These are phyloP conservation scores for Cephus sareptanus DNA, from an alignment of 2,888 invertebrate species.

Conservation along the genomic window DNA sequence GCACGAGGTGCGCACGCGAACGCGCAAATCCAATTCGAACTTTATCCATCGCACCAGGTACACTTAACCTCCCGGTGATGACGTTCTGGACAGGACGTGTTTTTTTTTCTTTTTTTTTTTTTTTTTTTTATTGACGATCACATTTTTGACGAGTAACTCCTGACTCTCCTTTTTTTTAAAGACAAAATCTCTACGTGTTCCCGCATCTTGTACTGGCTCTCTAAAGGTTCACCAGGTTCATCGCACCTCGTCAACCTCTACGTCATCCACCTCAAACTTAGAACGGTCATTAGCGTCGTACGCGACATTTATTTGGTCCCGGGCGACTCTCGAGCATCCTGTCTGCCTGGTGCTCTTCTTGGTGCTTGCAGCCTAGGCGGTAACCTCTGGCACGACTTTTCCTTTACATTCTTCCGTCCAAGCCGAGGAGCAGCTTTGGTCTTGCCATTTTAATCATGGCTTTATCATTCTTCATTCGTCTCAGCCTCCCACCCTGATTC, in stretches of 20 bases:
- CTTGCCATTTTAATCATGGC: background rate
- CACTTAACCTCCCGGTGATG: background rate
- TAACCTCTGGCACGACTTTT: background rate
- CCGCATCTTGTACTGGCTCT: background rate
- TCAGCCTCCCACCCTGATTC: background rate
- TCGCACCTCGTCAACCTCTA: slow-evolving; percentile 35
- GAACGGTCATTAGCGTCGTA: slow-evolving; percentile 53
- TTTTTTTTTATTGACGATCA: background rate
- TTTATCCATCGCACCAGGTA: background rate
- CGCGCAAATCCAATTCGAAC: background rate
- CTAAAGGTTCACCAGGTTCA: slow-evolving; percentile 32
- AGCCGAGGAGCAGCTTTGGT: background rate
- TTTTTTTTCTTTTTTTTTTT: background rate
- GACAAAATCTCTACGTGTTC: background rate
- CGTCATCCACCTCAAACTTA: slow-evolving; percentile 49
- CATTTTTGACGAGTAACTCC: background rate
- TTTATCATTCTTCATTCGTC: background rate
- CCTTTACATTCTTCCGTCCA: background rate
- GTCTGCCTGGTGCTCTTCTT: background rate
- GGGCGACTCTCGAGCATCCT: background rate
- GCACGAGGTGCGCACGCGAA: background rate
- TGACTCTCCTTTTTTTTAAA: background rate
- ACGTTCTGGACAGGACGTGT: background rate
- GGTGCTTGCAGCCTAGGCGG: background rate
- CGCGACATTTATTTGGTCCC: slow-evolving; percentile 37